A percentile compares a stretch with the other conserved stretches of the same genome.
Evolutionary conservation across 1,140 invertebrate genomes (phyloP).

Genomic region (Brachionus calyciflorus): DNA sequence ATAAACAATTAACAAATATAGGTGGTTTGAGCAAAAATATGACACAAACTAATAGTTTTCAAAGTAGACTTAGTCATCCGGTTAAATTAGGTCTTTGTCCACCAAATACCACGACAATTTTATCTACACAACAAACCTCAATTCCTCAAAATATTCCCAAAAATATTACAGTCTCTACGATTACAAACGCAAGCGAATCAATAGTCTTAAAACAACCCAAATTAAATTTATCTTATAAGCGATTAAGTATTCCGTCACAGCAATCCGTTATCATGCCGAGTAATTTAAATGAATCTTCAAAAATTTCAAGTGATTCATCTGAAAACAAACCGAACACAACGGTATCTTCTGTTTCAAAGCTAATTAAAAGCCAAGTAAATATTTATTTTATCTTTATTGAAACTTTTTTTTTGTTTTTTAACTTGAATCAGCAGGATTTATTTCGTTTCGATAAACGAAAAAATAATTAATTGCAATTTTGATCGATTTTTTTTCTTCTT

Average conservation of each 20-base stretch:
- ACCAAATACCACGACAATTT: too few species aligned
- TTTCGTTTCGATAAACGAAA: background rate
- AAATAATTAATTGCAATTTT: background rate
- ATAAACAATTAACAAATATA: too few species aligned
- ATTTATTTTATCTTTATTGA: background rate
- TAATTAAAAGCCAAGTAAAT: conserved; percentile 25
- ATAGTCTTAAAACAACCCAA: background rate
- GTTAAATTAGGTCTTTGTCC: background rate
- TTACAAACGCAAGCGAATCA: background rate
- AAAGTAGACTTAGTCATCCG: background rate
- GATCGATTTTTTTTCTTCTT: too few species aligned
- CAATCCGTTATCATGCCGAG: too few species aligned
- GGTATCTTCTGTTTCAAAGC: background rate
- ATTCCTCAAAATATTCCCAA: background rate
- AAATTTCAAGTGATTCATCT: conserved; percentile 5
- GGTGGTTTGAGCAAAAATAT: background rate
- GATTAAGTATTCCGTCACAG: conserved; percentile 4
- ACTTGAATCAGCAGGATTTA: background rate
- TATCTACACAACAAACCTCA: too few species aligned
- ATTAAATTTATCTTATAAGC: background rate
- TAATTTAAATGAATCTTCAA: background rate
- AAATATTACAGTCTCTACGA: background rate
- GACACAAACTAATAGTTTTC: background rate
- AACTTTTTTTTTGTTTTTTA: background rate
- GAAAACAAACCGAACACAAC: background rate